These are phyloP conservation scores for Gavia stellata DNA, from an alignment of 2,113 vertebrate genomes.

Conservation along the genomic window DNA sequence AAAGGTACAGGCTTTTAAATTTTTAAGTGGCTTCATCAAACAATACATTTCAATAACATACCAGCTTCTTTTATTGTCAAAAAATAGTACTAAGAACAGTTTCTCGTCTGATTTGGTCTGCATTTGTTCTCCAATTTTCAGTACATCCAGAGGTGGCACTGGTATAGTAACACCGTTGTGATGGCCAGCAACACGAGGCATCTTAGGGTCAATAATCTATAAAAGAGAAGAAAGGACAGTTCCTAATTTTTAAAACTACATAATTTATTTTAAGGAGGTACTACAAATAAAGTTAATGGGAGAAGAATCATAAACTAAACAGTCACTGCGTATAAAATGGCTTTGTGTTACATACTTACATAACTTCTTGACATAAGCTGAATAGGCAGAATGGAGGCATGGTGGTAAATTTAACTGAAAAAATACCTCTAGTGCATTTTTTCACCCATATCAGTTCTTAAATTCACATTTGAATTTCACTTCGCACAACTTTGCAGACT, in stretches of 20 bases:
- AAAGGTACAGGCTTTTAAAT: neutral
- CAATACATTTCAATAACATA: constrained; percentile 64
- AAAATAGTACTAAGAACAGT: constrained; percentile 94
- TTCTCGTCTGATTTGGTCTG: constrained; percentile 95
- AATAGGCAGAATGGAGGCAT: neutral
- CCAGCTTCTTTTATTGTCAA: constrained; percentile 99
- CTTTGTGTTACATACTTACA: neutral
- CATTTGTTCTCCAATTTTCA: constrained; percentile 96
- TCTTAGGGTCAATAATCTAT: constrained; percentile 96
- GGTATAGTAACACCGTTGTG: constrained; percentile 97
- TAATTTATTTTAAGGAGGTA: neutral
- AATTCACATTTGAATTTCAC: neutral
- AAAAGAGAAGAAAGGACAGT: neutral
- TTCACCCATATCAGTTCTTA: fast-evolving
- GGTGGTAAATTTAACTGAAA: neutral
- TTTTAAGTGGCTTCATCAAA: neutral
- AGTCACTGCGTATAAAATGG: neutral
- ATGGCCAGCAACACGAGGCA: constrained; percentile 93
- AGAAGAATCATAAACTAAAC: neutral
- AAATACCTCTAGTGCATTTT: neutral
- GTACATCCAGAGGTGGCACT: constrained; percentile 90
- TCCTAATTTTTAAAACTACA: neutral
- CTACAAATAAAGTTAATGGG: neutral
- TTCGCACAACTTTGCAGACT: neutral
- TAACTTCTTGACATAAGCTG: neutral